Conservation (phyloP, 1,140 invertebrate species). For the Danaus plexippus region DNA sequence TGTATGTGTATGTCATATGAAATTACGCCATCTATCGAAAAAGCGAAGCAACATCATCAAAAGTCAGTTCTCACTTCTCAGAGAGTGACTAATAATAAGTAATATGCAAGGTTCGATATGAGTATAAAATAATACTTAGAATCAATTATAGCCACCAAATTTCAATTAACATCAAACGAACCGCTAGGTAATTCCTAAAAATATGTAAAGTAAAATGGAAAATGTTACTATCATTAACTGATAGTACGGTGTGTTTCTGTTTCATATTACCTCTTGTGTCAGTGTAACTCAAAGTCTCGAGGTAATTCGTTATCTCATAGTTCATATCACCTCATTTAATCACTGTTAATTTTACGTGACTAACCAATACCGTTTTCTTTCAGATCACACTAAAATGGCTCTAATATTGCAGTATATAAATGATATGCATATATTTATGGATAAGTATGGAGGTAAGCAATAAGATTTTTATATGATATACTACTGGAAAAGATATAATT, state of each 20-base stretch:
- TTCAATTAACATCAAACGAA: slow-evolving; percentile 21
- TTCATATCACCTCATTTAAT: too few relatives aligned
- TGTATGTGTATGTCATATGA: slow-evolving; percentile 10
- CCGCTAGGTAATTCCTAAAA: slow-evolving; percentile 9
- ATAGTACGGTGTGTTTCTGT: slow-evolving; percentile 16
- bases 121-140: slow-evolving; percentile 22
- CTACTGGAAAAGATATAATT: background rate
- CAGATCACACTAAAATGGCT: slow-evolving; percentile 66
- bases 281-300: slow-evolving; percentile 17
- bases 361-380: slow-evolving; percentile 30
- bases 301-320: slow-evolving; percentile 29
- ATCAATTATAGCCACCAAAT: slow-evolving; percentile 10
- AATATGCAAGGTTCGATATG: slow-evolving; percentile 10
- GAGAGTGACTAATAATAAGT: slow-evolving; percentile 18
- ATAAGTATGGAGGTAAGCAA: slow-evolving; percentile 72
- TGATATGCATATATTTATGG: slow-evolving; percentile 66
- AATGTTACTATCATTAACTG: slow-evolving; percentile 14
- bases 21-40: slow-evolving; percentile 18
- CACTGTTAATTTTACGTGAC: too few relatives aligned
- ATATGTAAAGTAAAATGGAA: slow-evolving; percentile 1
- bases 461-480: background rate
- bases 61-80: slow-evolving; percentile 4
- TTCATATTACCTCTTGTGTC: slow-evolving; percentile 16
- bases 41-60: slow-evolving; percentile 4
- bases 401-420: slow-evolving; percentile 67